Conservation (phyloP, 2,113 vertebrate species). For the Astur gentilis region DNA sequence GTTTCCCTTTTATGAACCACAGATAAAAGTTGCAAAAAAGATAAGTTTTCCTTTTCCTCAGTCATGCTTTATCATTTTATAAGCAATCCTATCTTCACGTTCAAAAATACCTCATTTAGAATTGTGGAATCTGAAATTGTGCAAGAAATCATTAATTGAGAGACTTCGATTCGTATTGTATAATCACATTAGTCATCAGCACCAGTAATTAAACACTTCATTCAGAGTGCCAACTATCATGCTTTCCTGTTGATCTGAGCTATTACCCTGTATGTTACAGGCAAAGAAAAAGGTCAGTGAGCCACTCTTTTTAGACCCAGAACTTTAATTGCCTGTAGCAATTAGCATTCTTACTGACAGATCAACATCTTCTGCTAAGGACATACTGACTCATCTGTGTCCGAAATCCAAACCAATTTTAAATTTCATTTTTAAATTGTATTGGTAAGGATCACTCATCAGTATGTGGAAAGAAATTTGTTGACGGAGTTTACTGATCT, state of each 20-base stretch:
- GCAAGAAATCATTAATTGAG: not conserved
- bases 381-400: not conserved
- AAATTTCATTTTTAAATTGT: not conserved
- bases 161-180: not conserved
- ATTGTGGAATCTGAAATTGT: not conserved
- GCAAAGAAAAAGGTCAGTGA: not conserved
- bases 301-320: not conserved
- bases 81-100: not conserved
- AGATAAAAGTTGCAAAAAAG: slow-evolving; percentile 38
- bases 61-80: not conserved
- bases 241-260: not conserved
- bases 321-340: not conserved
- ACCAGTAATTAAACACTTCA: not conserved
- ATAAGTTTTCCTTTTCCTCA: not conserved
- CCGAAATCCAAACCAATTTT: not conserved
- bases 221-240: not conserved
- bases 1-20: not conserved
- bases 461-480: not conserved
- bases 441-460: not conserved
- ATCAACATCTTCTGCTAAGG: not conserved
- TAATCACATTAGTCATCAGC: not conserved
- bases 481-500: not conserved
- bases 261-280: not conserved
- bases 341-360: not conserved
- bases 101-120: slow-evolving; percentile 27